These are phyloP conservation scores for Trochalopteron elliotii DNA, from an alignment of 2,113 vertebrate genomes.

Conservation along the genomic window DNA sequence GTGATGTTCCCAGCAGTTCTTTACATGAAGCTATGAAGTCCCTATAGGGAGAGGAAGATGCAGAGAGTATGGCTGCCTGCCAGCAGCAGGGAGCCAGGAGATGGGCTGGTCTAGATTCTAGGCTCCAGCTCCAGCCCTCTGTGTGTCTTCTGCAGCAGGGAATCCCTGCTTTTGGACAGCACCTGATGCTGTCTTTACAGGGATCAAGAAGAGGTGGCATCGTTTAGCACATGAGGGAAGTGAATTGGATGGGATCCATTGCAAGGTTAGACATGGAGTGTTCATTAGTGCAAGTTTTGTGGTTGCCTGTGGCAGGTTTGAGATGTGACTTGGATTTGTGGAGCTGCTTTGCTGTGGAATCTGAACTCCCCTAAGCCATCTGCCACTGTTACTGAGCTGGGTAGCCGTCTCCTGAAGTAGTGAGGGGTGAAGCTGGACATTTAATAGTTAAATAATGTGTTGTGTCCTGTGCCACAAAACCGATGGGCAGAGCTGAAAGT, in stretches of 20 bases:
- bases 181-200: not conserved
- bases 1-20: not conserved
- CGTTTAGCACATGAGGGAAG: not conserved
- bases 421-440: not conserved
- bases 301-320: not conserved
- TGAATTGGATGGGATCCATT: not conserved
- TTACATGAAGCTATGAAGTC: not conserved
- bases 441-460: not conserved
- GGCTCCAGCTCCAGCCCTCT: not conserved
- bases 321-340: not conserved
- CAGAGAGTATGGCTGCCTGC: not conserved
- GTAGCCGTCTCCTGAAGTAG: not conserved
- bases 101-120: not conserved
- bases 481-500: rapidly evolving
- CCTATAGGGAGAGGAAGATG: not conserved
- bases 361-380: not conserved
- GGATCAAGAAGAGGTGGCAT: not conserved
- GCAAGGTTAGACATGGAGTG: rapidly evolving
- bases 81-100: not conserved
- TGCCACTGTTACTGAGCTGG: not conserved
- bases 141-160: not conserved
- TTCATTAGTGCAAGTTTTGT: not conserved
- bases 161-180: not conserved
- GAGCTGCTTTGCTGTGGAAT: not conserved
- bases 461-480: not conserved